These are phyloP conservation scores for Toxostoma redivivum DNA, from an alignment of 2,113 vertebrate species.

Conservation along the genomic window DNA sequence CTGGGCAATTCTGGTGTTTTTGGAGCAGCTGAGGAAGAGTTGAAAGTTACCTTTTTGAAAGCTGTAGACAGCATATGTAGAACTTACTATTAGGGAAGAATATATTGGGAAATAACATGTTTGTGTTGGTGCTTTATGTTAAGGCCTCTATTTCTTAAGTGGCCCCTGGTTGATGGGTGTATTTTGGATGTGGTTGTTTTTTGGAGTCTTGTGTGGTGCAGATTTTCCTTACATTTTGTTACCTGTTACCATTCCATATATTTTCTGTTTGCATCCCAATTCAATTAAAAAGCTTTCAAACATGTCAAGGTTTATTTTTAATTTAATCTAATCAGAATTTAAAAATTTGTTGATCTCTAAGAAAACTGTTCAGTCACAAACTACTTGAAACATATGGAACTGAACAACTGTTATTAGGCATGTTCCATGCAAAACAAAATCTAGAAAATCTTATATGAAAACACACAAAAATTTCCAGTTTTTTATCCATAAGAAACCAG, in stretches of 20 bases:
- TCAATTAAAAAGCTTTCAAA: not conserved
- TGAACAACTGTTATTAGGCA: not conserved
- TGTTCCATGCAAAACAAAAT: not conserved
- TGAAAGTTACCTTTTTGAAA: not conserved
- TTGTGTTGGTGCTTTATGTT: rapidly evolving
- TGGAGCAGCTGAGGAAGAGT: not conserved
- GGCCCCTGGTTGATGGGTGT: not conserved
- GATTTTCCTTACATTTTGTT: not conserved
- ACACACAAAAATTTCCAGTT: not conserved
- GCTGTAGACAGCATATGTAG: not conserved
- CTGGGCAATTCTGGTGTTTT: not conserved
- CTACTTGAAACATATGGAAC: not conserved
- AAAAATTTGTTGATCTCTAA: not conserved
- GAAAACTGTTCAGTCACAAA: not conserved
- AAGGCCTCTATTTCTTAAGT: not conserved
- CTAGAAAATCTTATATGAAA: not conserved
- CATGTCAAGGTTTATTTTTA: not conserved
- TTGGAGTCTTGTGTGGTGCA: not conserved
- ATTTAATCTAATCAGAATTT: not conserved
- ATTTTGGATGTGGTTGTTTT: not conserved
- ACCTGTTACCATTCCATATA: not conserved
- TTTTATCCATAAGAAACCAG: not conserved
- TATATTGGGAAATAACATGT: not conserved
- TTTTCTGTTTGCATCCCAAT: not conserved
- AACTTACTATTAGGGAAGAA: not conserved